These are phyloP conservation scores for Eulemur albifrons DNA, from an alignment of 2,797 vertebrate genomes.

Conservation along the genomic window DNA sequence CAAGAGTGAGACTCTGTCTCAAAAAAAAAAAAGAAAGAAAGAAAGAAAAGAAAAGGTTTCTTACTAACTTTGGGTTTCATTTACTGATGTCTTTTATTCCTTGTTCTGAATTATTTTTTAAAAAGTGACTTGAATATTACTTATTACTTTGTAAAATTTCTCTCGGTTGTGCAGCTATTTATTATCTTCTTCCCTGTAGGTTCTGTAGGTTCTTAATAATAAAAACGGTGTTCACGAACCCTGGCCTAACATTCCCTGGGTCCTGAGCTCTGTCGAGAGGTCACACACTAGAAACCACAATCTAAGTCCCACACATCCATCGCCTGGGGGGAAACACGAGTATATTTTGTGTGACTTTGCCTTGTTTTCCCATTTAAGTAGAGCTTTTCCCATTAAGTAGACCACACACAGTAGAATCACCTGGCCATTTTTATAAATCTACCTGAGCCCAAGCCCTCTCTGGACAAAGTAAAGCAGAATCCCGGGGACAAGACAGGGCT, in stretches of 20 bases:
- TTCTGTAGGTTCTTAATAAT: not conserved
- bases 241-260: not conserved
- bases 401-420: not conserved
- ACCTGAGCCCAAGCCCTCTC: not conserved
- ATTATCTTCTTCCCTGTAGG: not conserved
- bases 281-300: not conserved
- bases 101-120: not conserved
- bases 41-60: not conserved
- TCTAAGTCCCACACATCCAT: rapidly evolving
- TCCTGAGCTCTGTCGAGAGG: not conserved
- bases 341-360: not conserved
- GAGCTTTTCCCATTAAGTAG: too few species aligned
- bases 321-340: rapidly evolving
- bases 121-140: not conserved
- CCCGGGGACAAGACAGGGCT: too few species aligned
- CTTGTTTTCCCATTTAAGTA: not conserved
- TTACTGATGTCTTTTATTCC: not conserved
- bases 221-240: not conserved
- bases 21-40: too few species aligned
- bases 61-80: not conserved
- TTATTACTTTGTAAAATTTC: not conserved
- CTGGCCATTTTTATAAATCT: not conserved
- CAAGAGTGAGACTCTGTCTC: too few species aligned
- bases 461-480: not conserved
- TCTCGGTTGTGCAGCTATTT: not conserved